Evolutionary conservation across 2,113 vertebrate genomes (phyloP).

Genomic region (human): GRCh38 chr4:66030501-66031000

Average conservation of each 20-base stretch:
- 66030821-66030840: not conserved
- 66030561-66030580: not conserved
- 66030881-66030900: not conserved
- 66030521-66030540: not conserved
- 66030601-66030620: not conserved
- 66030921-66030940: not conserved
- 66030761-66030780: not conserved
- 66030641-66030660: not conserved
- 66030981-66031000: too few species aligned
- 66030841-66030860: not conserved
- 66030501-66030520: not conserved
- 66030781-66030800: not conserved
- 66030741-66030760: not conserved
- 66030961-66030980: too few species aligned
- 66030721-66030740: not conserved
- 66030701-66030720: not conserved
- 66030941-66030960: too few species aligned
- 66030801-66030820: not conserved
- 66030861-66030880: not conserved
- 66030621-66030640: not conserved
- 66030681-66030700: not conserved
- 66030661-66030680: not conserved
- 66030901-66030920: not conserved
- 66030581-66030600: not conserved
- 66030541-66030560: not conserved